Evolutionary conservation across 2,113 vertebrate species (phyloP).

Genomic region (Nyctibius bracteatus): DNA sequence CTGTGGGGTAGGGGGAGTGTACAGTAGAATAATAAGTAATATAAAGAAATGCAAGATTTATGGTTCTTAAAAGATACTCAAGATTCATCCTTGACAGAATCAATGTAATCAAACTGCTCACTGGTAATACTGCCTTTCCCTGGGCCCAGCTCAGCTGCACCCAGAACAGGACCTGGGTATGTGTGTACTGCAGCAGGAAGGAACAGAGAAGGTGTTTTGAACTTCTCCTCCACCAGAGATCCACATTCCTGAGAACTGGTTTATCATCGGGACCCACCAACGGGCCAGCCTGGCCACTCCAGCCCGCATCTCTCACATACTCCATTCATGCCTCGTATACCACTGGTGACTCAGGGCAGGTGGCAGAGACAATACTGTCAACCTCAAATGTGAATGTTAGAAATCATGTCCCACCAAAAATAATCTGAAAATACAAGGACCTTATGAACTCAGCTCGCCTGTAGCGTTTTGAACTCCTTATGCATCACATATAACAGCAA

Average conservation of each 20-base stretch:
- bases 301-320: neutral
- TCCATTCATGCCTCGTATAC: neutral
- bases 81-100: neutral
- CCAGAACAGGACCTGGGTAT: neutral
- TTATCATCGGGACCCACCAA: neutral
- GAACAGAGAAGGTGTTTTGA: neutral
- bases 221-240: neutral
- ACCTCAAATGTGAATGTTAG: neutral
- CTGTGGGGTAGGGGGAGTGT: neutral
- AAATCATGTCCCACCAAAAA: neutral
- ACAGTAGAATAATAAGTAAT: neutral
- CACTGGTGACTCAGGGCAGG: neutral
- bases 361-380: neutral
- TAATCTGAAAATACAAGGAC: neutral
- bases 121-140: neutral
- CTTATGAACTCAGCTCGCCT: neutral
- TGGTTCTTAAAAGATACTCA: neutral
- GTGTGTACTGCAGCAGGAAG: neutral
- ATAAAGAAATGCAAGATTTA: neutral
- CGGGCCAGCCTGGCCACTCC: neutral
- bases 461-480: neutral
- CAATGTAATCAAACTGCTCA: neutral
- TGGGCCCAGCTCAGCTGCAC: neutral
- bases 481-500: neutral
- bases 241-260: neutral